Conservation (phyloP, 2,797 vertebrate species). For the Capromys pilorides region DNA sequence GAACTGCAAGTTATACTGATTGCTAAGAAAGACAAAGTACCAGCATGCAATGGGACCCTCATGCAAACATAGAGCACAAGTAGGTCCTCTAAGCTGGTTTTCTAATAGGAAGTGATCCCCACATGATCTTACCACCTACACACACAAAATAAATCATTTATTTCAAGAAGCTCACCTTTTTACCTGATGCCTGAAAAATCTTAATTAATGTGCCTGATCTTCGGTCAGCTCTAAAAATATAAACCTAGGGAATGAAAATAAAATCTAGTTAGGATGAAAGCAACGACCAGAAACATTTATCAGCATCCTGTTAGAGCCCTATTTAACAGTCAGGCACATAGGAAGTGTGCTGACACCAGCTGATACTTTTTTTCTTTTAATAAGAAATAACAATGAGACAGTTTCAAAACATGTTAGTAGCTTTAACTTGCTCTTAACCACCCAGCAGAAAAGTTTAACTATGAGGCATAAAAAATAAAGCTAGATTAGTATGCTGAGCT, state of each 20-base stretch:
- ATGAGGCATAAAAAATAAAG: too few relatives aligned
- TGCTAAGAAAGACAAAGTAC: not conserved
- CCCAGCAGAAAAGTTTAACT: too few relatives aligned
- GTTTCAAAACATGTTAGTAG: too few relatives aligned
- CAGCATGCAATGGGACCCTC: rapidly evolving
- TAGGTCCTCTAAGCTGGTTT: not conserved
- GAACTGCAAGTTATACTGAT: not conserved
- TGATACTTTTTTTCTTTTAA: too few relatives aligned
- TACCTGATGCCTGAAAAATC: constrained; percentile 96
- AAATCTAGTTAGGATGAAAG: constrained; percentile 40
- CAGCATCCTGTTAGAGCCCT: not conserved
- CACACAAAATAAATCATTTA: not conserved
- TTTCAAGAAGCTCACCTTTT: constrained; percentile 91
- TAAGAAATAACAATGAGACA: too few relatives aligned
- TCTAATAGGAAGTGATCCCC: not conserved
- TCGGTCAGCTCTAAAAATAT: constrained; percentile 96
- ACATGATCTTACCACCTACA: not conserved
- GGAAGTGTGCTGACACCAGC: rapidly evolving
- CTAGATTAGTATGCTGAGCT: too few relatives aligned
- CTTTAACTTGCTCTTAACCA: too few relatives aligned
- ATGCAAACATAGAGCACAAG: rapidly evolving
- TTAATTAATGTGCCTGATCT: constrained; percentile 90
- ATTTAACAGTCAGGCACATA: not conserved
- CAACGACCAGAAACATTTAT: not conserved
- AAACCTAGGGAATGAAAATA: constrained; percentile 89